A percentile compares a stretch with the other conserved stretches of the same genome.
phyloP scores from a whole-genome alignment of 2,888 invertebrate species.

The Teinopalpus imperialis region DNA sequence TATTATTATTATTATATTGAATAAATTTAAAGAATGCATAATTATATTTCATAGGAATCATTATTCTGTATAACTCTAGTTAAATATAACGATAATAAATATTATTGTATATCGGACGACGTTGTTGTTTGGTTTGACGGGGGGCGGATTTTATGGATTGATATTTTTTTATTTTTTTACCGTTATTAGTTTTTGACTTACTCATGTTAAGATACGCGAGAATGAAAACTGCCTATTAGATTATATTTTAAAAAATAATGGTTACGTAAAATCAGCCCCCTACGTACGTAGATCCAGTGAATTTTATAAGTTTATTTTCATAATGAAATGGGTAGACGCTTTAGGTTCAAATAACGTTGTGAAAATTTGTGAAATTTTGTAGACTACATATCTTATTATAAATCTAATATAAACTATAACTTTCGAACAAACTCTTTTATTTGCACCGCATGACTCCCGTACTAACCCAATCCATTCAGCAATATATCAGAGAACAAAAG shows the following conservation, averaged over 20 bases:
- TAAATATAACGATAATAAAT: conserved; percentile 80
- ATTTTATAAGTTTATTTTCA: conserved; percentile 81
- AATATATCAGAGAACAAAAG: too few relatives aligned
- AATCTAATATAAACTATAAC: conserved; percentile 83
- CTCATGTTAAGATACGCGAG: conserved; percentile 74
- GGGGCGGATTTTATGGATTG: conserved; percentile 76
- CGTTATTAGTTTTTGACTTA: conserved; percentile 79
- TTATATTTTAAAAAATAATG: conserved; percentile 81
- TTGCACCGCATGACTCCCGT: conserved; percentile 37
- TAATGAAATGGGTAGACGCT: conserved; percentile 82
- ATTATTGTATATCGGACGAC: conserved; percentile 63
- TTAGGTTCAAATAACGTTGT: conserved; percentile 82
- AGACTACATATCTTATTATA: conserved; percentile 83
- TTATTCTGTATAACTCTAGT: conserved; percentile 83
- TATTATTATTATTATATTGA: conserved; percentile 81
- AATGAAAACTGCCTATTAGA: conserved; percentile 79
- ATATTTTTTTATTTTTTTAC: conserved; percentile 83
- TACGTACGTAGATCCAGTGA: conserved; percentile 73
- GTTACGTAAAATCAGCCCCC: conserved; percentile 75
- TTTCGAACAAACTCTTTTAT: conserved; percentile 72
- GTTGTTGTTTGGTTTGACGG: conserved; percentile 63
- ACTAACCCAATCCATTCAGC: too few relatives aligned
- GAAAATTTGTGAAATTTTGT: conserved; percentile 83
- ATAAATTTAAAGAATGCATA: conserved; percentile 82
- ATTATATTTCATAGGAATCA: conserved; percentile 83